A percentile compares a stretch with the other conserved stretches of the same genome.
Evolutionary conservation across 2,797 vertebrate genomes (phyloP).

Genomic region (Hoplostethus atlanticus): DNA sequence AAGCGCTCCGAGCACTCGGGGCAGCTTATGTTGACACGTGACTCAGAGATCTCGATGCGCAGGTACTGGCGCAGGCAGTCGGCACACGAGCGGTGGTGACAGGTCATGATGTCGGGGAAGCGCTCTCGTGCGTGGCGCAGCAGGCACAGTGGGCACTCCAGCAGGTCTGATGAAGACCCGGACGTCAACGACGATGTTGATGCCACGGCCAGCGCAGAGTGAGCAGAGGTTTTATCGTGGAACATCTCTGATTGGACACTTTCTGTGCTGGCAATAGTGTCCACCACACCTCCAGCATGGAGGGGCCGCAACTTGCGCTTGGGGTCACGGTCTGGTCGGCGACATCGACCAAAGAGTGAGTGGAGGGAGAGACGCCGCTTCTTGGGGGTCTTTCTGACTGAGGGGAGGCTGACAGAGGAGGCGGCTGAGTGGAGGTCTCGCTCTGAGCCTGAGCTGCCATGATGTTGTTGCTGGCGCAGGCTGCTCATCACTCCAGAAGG

Average conservation of each 20-base stretch:
- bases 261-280: slow-evolving; percentile 90
- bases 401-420: slow-evolving; percentile 94
- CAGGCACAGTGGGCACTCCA: slow-evolving; percentile 98
- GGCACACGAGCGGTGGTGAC: slow-evolving; percentile 96
- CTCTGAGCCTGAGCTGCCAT: slow-evolving; percentile 90
- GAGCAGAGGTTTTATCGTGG: slow-evolving; percentile 88
- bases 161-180: slow-evolving; percentile 84
- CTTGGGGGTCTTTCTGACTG: slow-evolving; percentile 94
- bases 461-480: slow-evolving; percentile 87
- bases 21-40: slow-evolving; percentile 97
- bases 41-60: slow-evolving; percentile 98
- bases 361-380: slow-evolving; percentile 94
- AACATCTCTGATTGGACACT: slow-evolving; percentile 91
- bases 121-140: slow-evolving; percentile 92
- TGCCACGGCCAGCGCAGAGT: slow-evolving; percentile 69
- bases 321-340: slow-evolving; percentile 70
- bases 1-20: slow-evolving; percentile 98
- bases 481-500: slow-evolving; percentile 86
- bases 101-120: slow-evolving; percentile 99
- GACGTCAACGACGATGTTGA: slow-evolving; percentile 84
- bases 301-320: slow-evolving; percentile 89
- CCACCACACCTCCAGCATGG: slow-evolving; percentile 78
- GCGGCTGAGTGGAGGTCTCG: slow-evolving; percentile 95
- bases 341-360: slow-evolving; percentile 89
- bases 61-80: slow-evolving; percentile 98